A percentile compares a stretch with the other conserved stretches of the same genome.
Conservation (phyloP, 2,888 invertebrate genomes). For the Cacoxenus indagator region DNA sequence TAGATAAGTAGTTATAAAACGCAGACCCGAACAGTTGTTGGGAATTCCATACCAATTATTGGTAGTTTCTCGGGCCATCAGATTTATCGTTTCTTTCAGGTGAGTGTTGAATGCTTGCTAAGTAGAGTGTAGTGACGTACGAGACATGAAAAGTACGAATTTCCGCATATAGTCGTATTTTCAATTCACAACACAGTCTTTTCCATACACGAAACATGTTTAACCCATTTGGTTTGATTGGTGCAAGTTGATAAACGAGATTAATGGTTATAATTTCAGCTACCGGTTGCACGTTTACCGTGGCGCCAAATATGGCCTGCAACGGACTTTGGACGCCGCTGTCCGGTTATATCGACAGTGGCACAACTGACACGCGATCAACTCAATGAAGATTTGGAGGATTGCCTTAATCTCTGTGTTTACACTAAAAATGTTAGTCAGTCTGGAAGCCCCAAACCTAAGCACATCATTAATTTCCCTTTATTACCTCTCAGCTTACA, state of each 20-base stretch:
- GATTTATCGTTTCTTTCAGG: too few relatives aligned
- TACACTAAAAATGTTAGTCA: conserved; percentile 67
- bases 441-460: not conserved
- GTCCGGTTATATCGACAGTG: conserved; percentile 61
- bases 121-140: too few relatives aligned
- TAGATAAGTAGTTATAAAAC: too few relatives aligned
- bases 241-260: not conserved
- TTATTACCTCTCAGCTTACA: conserved; percentile 52
- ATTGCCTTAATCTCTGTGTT: conserved; percentile 67
- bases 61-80: too few relatives aligned
- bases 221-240: not conserved
- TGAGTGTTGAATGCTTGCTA: too few relatives aligned
- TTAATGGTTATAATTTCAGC: conserved; percentile 32
- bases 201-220: too few relatives aligned
- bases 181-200: too few relatives aligned
- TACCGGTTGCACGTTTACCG: conserved; percentile 57
- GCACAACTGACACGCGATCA: conserved; percentile 37
- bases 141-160: not conserved
- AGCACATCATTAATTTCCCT: not conserved
- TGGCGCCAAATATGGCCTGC: conserved; percentile 61
- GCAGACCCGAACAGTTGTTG: too few relatives aligned
- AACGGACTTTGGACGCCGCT: conserved; percentile 60
- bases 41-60: too few relatives aligned
- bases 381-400: conserved; percentile 61
- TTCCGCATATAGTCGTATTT: not conserved